Percentiles rank a stretch among this genome's conserved stretches.
Conservation (phyloP, 2,888 invertebrate genomes). For the Eumerus sabulonum region DNA sequence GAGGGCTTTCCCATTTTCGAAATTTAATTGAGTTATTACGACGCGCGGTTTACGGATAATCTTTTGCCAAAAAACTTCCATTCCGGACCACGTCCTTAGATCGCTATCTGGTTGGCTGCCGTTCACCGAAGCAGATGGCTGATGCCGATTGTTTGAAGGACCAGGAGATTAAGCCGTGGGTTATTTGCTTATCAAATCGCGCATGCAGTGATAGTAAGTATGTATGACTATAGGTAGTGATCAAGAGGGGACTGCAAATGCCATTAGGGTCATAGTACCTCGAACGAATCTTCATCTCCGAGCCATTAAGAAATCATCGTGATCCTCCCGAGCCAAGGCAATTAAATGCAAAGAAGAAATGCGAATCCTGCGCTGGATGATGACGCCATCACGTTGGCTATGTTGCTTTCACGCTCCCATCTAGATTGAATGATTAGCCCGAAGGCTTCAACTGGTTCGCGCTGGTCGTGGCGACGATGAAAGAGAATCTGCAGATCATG, state of each 20-base stretch:
- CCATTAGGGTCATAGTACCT: constrained; percentile 4
- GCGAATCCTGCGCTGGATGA: constrained; percentile 5
- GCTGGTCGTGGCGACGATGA: constrained; percentile 8
- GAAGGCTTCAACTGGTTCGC: constrained; percentile 1
- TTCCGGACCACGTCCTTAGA: constrained; percentile 12
- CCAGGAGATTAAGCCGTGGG: constrained; percentile 40
- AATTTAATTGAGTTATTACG: constrained; percentile 67
- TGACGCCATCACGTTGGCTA: constrained; percentile 37
- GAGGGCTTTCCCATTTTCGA: constrained; percentile 48
- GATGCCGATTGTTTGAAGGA: too few species aligned
- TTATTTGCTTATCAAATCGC: constrained; percentile 66
- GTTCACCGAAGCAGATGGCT: constrained; percentile 50
- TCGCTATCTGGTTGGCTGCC: constrained; percentile 67
- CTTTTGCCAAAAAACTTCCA: constrained; percentile 28
- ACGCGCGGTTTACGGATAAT: constrained; percentile 50
- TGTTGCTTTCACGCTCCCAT: constrained; percentile 47
- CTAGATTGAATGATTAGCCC: constrained; percentile 57
- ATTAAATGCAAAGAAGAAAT: background rate
- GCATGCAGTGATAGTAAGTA: constrained; percentile 53
- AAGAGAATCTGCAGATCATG: constrained; percentile 28
- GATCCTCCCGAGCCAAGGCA: constrained; percentile 39
- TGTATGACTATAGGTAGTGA: constrained; percentile 16
- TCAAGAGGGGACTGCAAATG: background rate
- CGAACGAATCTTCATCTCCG: constrained; percentile 11
- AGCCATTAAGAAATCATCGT: constrained; percentile 56